These are phyloP conservation scores for Chroicocephalus ridibundus DNA, from an alignment of 2,113 vertebrate genomes.

Conservation along the genomic window DNA sequence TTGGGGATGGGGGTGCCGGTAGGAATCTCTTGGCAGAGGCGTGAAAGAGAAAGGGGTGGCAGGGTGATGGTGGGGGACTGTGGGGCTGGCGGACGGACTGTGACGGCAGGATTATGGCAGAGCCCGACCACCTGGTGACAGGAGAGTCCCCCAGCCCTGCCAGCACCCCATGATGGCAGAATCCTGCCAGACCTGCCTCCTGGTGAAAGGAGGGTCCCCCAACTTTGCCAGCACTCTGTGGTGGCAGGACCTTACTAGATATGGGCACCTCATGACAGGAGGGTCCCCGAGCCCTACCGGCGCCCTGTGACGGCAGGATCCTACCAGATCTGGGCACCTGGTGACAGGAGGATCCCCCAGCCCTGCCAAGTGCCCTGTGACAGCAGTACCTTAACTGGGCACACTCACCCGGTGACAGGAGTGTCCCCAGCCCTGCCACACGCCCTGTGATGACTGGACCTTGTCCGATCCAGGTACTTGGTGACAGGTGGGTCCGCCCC, in stretches of 20 bases:
- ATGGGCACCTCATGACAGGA: not conserved
- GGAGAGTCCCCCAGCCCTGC: not conserved
- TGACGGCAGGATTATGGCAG: not conserved
- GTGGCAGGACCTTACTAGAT: accelerated
- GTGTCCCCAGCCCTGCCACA: not conserved
- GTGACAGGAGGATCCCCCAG: too few relatives aligned
- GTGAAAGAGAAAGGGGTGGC: not conserved
- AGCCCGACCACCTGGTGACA: not conserved
- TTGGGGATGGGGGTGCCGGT: not conserved
- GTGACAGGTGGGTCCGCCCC: not conserved
- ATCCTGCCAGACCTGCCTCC: not conserved
- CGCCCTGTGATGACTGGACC: not conserved
- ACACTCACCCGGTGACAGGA: not conserved
- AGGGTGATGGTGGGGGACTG: not conserved
- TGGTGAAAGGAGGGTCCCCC: not conserved
- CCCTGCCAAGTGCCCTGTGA: not conserved
- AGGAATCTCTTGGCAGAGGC: not conserved
- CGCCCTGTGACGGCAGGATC: not conserved
- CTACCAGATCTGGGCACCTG: not conserved
- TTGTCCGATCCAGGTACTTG: not conserved
- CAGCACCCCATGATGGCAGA: not conserved
- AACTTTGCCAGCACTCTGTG: not conserved
- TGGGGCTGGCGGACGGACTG: not conserved
- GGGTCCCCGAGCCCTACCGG: not conserved
- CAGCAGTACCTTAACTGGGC: too few relatives aligned